Evolutionary conservation across 1,140 invertebrate genomes (phyloP), one percentile per base, ranked within the genome.

Genomic region (Scaptodrosophila lebanonensis): DNA sequence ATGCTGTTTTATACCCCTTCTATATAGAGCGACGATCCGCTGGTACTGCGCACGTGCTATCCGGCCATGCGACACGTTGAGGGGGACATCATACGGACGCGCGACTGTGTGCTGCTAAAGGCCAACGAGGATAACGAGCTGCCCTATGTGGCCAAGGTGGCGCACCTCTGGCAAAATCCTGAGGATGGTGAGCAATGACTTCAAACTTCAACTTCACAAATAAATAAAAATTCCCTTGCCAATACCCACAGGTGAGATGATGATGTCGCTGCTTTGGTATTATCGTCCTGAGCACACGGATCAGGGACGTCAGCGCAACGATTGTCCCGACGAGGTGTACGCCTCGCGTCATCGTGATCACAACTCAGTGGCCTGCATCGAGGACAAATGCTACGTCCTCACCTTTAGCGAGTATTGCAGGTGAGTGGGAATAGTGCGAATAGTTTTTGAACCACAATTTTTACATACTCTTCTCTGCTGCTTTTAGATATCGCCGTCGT

Each of bases 241-340:
- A 15, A 16, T 36, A 9, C 66, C 87, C 86, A 1, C 87, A 97
- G 95, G 95, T 48, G 96, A 98, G 87, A 97, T 98, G 95, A 98
- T 97, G 95, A 95, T 98, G 89, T 97, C 95, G 1, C 88, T 98
- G 43, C 88, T 98, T 39, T 98, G 97, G 97, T 99, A 98, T 89
- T 99, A 99, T 88, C 91, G 97, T 73, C 97, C 97, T 0, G 97
- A 99, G 88, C 97, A 99, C 88, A 98, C 96, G 0, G 96, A 98
- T 69, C 91, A 93, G 73, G 95, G 96, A 1, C 89, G 95, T 3
- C 90, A 91, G 62, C 88, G 91, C 13, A 90, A 91, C 13, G 95
- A 97, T 87, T 92, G 93, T 70, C 91, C 92, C 2, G 95, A 97
- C 77, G 97, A 98, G 88, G 93, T 98, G 33, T 99, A 98, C 88